Percentiles rank a stretch among this genome's conserved stretches.
These are phyloP conservation scores for Dermochelys coriacea DNA, from an alignment of 2,797 vertebrate genomes.

Conservation along the genomic window DNA sequence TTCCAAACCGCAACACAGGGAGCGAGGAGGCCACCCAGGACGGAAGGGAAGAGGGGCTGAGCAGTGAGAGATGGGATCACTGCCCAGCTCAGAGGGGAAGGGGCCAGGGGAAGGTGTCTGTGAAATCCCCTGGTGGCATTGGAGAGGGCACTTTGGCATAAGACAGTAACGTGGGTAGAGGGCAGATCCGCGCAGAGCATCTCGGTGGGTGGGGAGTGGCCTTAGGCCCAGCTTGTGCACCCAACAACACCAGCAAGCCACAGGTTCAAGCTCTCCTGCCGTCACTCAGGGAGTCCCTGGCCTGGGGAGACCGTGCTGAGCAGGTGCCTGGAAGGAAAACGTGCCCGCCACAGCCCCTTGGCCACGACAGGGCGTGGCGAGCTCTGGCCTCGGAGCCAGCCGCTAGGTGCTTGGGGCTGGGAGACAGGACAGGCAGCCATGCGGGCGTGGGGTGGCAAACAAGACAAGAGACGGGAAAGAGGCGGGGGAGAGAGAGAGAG, in stretches of 20 bases:
- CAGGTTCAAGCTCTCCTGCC: background rate
- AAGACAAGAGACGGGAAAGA: constrained; percentile 39
- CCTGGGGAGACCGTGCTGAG: too few species aligned
- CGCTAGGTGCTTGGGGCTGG: background rate
- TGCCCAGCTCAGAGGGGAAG: background rate
- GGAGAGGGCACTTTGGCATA: too few species aligned
- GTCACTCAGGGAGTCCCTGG: too few species aligned
- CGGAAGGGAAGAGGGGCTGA: too few species aligned
- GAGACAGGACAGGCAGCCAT: background rate
- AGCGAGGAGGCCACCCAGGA: background rate
- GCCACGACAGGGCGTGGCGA: too few species aligned
- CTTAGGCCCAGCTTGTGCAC: background rate
- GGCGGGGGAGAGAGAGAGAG: background rate
- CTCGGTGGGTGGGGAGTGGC: background rate
- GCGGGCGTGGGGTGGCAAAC: background rate
- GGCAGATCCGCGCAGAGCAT: too few species aligned
- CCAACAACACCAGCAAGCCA: too few species aligned
- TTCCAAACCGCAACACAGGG: background rate
- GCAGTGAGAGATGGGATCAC: too few species aligned
- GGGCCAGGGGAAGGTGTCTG: background rate
- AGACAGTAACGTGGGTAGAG: background rate
- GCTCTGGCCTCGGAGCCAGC: background rate
- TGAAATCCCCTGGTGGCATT: too few species aligned
- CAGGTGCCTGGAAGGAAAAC: too few species aligned
- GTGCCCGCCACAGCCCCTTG: too few species aligned